phyloP scores from a whole-genome alignment of 1,140 invertebrate genomes.

The Camponotus vicinus region DNA sequence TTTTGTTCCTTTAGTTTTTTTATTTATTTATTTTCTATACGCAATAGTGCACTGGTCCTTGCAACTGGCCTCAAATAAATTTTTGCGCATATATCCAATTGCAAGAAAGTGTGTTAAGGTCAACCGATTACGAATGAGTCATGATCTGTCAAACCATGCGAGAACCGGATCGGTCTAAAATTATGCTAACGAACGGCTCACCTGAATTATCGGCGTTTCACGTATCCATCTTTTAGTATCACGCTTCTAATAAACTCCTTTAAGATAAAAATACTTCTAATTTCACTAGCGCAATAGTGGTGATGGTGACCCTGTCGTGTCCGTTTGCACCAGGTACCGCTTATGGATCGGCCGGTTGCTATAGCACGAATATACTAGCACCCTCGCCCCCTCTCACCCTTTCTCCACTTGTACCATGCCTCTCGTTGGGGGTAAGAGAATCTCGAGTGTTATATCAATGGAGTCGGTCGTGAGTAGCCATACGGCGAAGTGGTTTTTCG shows the following conservation, averaged over 20 bases:
- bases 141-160: not conserved
- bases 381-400: conserved; percentile 11
- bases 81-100: not conserved
- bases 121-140: conserved; percentile 55
- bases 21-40: not conserved
- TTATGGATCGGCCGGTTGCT: conserved; percentile 85
- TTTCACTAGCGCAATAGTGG: not conserved
- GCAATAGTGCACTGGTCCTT: not conserved
- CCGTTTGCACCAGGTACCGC: conserved; percentile 79
- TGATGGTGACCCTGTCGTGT: conserved; percentile 81
- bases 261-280: conserved; percentile 13
- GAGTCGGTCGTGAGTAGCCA: conserved; percentile 66
- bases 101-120: conserved; percentile 67
- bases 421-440: conserved; percentile 41
- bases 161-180: conserved; percentile 3
- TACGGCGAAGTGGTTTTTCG: conserved; percentile 53
- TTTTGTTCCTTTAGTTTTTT: too few relatives aligned
- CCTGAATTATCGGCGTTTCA: conserved; percentile 14
- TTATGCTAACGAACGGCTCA: not conserved
- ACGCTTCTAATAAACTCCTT: conserved; percentile 24
- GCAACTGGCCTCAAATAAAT: conserved; percentile 23
- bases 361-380: conserved; percentile 71
- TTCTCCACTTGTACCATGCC: not conserved
- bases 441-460: conserved; percentile 55
- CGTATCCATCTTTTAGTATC: not conserved